Evolutionary conservation across 2,888 invertebrate species (phyloP), one percentile per base, ranked within the genome.

Genomic region (Drosophila histrio): DNA sequence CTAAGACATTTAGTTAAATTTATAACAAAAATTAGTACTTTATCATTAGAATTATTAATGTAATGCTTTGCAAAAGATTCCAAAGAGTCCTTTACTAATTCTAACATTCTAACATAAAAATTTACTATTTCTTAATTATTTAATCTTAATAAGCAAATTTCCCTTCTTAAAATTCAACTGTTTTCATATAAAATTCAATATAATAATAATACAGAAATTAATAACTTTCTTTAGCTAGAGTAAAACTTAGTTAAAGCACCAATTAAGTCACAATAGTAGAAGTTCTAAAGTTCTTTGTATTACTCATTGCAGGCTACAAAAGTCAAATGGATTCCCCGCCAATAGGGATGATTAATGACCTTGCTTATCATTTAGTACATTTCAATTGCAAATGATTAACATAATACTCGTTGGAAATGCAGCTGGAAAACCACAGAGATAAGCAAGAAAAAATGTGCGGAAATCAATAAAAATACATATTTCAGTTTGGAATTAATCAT

Each of bases 331-430:
- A 26, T 19, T 13, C 17, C 49, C 15, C n/a, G n/a, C 26, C 19
- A 2, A 8, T 13, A 9, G 15, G 2, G 7, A 64, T 64, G 47
- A 64, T 34, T 53, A 64, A 64, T 64, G 46, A 46, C 1, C 21
- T 19, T 6, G 22, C 44, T 44, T 39, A 28, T 34, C 60, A 30
- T 19, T n/a, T n/a, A n/a, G n/a, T n/a, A n/a, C n/a, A n/a, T n/a
- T 26, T 9, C 19, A 24, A 8, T 22, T 36, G 49, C 36, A 36
- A 26, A 11, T 26, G 28, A 46, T 46, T 19, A 46, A 28, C 17
- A 28, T 17, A 26, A 21, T 38, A 38, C 11, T n/a, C 21, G 19
- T 38, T 15, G 3, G 3, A 17, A 38, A n/a, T n/a, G n/a, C 13
- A 21, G 26, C 17, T 50, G 13, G 13, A 36, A 50, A 50, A 19